These are phyloP conservation scores for Drosophila setifemur DNA, from an alignment of 1,140 invertebrate genomes.

Conservation along the genomic window DNA sequence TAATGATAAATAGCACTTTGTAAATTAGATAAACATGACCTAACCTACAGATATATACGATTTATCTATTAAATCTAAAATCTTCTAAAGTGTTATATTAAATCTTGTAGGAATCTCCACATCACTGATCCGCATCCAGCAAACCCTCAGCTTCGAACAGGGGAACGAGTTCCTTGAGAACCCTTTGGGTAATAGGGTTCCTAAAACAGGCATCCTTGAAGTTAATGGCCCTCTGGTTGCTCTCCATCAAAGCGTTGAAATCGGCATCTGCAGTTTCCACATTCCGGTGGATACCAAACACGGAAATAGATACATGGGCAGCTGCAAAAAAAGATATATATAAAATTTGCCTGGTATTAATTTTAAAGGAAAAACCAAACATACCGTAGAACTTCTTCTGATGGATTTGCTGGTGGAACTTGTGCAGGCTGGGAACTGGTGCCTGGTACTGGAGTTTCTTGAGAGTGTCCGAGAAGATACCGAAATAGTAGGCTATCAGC, in stretches of 20 bases:
- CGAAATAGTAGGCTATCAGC: conserved; percentile 65
- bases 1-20: no score
- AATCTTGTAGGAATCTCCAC: not conserved
- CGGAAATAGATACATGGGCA: conserved; percentile 52
- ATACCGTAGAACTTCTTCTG: conserved; percentile 74
- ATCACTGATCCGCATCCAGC: conserved; percentile 67
- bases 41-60: conserved; percentile 1
- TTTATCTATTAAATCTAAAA: not conserved
- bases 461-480: conserved; percentile 49
- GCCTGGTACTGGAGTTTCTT: conserved; percentile 53
- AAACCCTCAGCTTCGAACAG: conserved; percentile 63
- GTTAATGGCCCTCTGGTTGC: conserved; percentile 56
- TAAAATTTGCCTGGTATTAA: not conserved
- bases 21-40: no score
- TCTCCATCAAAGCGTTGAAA: conserved; percentile 70
- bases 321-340: conserved; percentile 28
- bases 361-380: not conserved
- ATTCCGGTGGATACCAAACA: conserved; percentile 67
- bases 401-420: conserved; percentile 60
- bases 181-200: conserved; percentile 43
- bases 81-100: no score
- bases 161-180: conserved; percentile 54
- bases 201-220: conserved; percentile 67
- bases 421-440: conserved; percentile 64
- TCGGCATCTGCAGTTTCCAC: conserved; percentile 73